A percentile compares a stretch with the other conserved stretches of the same genome.
These are phyloP conservation scores for Hyposmocoma kahamanoa DNA, from an alignment of 1,140 invertebrate genomes.

Conservation along the genomic window DNA sequence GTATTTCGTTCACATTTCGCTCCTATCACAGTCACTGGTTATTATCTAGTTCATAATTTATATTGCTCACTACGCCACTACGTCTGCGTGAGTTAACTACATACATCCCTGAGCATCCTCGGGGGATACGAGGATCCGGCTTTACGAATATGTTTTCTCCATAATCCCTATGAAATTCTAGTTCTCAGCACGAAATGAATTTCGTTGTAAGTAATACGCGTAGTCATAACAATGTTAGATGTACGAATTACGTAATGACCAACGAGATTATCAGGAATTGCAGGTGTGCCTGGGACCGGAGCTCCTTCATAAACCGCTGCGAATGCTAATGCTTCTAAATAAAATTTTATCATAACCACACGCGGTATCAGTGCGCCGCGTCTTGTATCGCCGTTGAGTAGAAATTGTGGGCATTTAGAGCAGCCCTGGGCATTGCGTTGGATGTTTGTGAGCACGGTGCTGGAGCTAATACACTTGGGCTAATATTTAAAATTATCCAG, in stretches of 20 bases:
- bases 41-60: too few relatives aligned
- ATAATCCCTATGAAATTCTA: not conserved
- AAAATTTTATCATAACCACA: constrained; percentile 48
- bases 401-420: constrained; percentile 12
- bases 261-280: not conserved
- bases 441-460: not conserved
- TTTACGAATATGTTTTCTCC: not conserved
- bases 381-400: constrained; percentile 10
- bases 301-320: constrained; percentile 37
- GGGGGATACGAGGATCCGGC: not conserved
- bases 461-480: too few relatives aligned
- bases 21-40: too few relatives aligned
- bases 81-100: not conserved
- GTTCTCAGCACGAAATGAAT: not conserved
- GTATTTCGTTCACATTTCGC: too few relatives aligned
- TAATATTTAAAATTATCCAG: too few relatives aligned
- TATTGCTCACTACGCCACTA: too few relatives aligned
- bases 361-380: constrained; percentile 31
- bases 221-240: not conserved
- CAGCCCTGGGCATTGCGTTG: not conserved
- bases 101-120: not conserved
- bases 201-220: not conserved
- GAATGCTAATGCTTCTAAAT: constrained; percentile 53
- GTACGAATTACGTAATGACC: not conserved
- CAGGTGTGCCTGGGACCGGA: not conserved